A percentile compares a stretch with the other conserved stretches of the same genome.
These are phyloP conservation scores for Chymomyza procnemis DNA, from an alignment of 2,888 invertebrate species.

Conservation along the genomic window DNA sequence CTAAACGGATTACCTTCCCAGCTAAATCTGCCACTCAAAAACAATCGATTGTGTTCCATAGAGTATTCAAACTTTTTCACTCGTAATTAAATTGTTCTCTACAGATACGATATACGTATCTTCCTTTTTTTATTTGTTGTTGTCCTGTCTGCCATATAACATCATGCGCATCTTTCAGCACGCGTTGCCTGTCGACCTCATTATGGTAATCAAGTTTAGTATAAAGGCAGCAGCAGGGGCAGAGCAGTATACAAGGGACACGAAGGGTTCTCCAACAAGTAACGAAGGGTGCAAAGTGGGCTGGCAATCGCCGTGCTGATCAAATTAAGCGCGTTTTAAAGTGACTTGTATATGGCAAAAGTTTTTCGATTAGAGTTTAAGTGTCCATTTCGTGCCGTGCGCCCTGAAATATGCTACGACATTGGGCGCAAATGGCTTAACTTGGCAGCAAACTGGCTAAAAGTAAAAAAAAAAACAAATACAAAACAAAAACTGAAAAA, in stretches of 20 bases:
- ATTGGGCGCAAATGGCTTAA: conserved; percentile 2
- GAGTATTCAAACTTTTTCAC: neutral
- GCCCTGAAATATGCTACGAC: conserved; percentile 2
- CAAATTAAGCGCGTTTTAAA: conserved; percentile 71
- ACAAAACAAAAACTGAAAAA: conserved; percentile 1
- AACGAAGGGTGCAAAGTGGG: conserved; percentile 12
- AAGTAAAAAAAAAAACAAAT: conserved; percentile 39
- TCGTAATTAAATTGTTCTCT: neutral
- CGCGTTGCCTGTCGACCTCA: conserved; percentile 41
- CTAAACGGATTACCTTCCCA: too few relatives aligned
- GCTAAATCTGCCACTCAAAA: neutral
- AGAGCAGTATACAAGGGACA: neutral
- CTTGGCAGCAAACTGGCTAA: conserved; percentile 6
- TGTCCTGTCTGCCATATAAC: neutral
- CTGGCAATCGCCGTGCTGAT: conserved; percentile 67
- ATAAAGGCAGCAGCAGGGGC: conserved; percentile 2
- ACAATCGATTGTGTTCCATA: neutral
- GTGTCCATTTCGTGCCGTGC: conserved; percentile 62
- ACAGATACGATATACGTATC: neutral
- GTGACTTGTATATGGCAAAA: conserved; percentile 70
- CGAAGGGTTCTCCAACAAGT: neutral
- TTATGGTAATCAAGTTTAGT: conserved; percentile 58
- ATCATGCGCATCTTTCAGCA: neutral
- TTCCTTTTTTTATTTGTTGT: neutral
- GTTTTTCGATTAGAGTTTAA: conserved; percentile 73